Evolutionary conservation across 2,113 vertebrate genomes (phyloP).

Genomic region (Nestor notabilis): DNA sequence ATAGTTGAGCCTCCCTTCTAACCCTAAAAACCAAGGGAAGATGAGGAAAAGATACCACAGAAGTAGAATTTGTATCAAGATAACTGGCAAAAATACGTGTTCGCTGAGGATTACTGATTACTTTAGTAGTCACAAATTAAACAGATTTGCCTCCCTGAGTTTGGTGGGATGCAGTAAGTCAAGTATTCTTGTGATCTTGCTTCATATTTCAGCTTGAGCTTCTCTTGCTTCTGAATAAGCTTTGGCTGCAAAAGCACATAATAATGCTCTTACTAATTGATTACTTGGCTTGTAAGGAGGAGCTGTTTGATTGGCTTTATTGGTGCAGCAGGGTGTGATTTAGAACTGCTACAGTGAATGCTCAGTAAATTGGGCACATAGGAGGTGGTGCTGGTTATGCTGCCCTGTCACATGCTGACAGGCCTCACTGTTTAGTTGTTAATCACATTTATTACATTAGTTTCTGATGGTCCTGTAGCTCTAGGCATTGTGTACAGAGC

Average conservation of each 20-base stretch:
- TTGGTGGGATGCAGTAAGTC: background rate
- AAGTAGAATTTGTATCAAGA: background rate
- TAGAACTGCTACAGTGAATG: background rate
- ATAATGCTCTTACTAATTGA: background rate
- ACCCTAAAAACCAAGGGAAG: background rate
- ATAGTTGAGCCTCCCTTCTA: background rate
- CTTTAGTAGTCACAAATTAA: background rate
- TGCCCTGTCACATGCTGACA: background rate
- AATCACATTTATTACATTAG: background rate
- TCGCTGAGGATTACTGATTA: background rate
- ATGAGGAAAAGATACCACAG: background rate
- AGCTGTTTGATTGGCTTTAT: background rate
- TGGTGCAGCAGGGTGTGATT: background rate
- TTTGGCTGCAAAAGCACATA: background rate
- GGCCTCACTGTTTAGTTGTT: background rate
- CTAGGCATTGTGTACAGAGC: background rate
- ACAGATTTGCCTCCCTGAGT: background rate
- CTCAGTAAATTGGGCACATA: background rate
- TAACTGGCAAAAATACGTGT: background rate
- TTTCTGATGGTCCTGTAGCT: background rate
- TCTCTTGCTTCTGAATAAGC: background rate
- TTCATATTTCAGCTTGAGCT: background rate
- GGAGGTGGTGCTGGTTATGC: background rate
- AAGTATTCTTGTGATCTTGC: background rate
- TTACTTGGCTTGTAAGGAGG: background rate